A percentile compares a stretch with the other conserved stretches of the same genome.
Conservation (phyloP, 1,140 invertebrate species). For the Diachasma alloeum region DNA sequence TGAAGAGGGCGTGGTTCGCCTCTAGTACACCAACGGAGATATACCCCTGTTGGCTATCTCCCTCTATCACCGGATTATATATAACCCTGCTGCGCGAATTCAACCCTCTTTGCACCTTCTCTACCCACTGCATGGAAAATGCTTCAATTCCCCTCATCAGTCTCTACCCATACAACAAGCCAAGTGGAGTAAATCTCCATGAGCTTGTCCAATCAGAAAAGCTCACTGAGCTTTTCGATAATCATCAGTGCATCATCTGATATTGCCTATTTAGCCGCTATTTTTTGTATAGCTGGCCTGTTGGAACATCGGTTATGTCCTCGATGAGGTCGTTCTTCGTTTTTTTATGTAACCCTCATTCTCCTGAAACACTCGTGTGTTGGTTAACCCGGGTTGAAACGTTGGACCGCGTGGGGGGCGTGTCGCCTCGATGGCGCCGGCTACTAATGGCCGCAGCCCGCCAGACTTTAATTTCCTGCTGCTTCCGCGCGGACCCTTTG, state of each 20-base stretch:
- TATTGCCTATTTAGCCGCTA: neutral
- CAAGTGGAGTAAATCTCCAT: no score
- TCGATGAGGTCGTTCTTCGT: neutral
- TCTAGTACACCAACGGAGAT: constrained; percentile 52
- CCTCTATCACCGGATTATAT: constrained; percentile 34
- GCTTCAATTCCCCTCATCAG: neutral
- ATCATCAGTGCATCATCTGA: neutral
- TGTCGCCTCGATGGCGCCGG: constrained; percentile 67
- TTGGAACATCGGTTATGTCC: neutral
- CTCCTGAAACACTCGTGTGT: constrained; percentile 31
- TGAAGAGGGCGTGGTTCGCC: constrained; percentile 63
- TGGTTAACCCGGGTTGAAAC: constrained; percentile 46
- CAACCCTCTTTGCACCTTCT: constrained; percentile 17
- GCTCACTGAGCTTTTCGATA: neutral
- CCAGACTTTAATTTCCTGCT: constrained; percentile 67
- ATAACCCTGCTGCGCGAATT: constrained; percentile 19
- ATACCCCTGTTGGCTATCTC: constrained; percentile 55
- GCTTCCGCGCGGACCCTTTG: constrained; percentile 64
- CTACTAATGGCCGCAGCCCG: constrained; percentile 64
- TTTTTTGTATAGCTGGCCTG: neutral
- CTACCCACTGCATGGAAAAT: neutral
- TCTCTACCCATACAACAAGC: neutral
- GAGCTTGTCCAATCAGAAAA: neutral
- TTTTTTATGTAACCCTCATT: constrained; percentile 42
- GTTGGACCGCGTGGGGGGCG: constrained; percentile 59